Percentiles rank a stretch among this genome's conserved stretches.
phyloP scores from a whole-genome alignment of 2,888 invertebrate species.

The Tipula unca region DNA sequence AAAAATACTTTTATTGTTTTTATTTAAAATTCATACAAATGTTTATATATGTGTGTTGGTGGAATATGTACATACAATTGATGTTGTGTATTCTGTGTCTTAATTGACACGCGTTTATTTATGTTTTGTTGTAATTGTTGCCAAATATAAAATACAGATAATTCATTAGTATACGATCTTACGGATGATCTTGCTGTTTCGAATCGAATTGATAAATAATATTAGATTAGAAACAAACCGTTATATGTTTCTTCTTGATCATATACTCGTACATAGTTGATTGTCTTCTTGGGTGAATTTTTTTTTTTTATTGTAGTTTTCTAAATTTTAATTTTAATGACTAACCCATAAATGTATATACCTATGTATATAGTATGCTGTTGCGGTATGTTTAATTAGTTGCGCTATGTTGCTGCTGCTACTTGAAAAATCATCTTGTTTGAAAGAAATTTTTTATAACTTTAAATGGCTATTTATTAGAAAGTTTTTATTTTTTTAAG shows the following conservation, averaged over 20 bases:
- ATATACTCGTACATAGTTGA: background rate
- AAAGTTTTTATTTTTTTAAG: background rate
- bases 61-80: background rate
- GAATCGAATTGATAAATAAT: background rate
- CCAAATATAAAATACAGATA: background rate
- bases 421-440: background rate
- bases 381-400: background rate
- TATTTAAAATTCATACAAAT: background rate
- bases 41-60: background rate
- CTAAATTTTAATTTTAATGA: background rate
- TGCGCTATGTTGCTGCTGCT: background rate
- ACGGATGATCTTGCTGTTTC: background rate
- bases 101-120: background rate
- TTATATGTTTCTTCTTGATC: background rate
- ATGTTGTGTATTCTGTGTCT: background rate
- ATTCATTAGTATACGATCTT: background rate
- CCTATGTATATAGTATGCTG: background rate
- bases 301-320: background rate
- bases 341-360: background rate
- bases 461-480: constrained; percentile 8
- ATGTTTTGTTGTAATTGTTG: background rate
- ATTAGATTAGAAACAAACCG: background rate
- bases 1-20: background rate
- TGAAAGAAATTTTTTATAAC: background rate
- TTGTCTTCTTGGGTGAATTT: background rate